Conservation (phyloP, 2,797 vertebrate species). For the Lepilemur septentrionalis region DNA sequence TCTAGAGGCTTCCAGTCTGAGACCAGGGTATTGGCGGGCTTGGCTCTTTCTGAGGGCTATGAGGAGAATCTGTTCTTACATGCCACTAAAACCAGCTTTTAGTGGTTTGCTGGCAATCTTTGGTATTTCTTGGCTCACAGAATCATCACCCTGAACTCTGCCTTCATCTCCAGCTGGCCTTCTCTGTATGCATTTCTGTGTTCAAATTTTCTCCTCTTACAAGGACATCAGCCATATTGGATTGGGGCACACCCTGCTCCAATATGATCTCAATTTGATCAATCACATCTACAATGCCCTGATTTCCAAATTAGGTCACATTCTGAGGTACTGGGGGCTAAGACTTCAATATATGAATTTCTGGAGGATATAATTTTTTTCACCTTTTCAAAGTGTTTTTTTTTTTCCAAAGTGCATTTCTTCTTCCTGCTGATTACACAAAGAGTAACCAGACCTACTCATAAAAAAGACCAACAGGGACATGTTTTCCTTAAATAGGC, state of each 20-base stretch:
- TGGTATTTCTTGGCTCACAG: background rate
- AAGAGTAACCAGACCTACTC: constrained; percentile 74
- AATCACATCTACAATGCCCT: background rate
- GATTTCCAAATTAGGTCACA: background rate
- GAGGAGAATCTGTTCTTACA: background rate
- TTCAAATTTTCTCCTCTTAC: background rate
- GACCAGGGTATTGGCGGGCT: background rate
- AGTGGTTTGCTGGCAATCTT: background rate
- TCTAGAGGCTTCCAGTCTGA: background rate
- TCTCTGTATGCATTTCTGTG: background rate
- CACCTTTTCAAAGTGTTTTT: background rate
- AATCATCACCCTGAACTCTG: background rate
- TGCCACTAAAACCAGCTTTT: background rate
- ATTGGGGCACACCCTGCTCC: background rate
- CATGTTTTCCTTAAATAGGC: constrained; percentile 36
- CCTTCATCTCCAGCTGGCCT: background rate
- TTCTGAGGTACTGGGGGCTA: background rate
- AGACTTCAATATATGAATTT: background rate
- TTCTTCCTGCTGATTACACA: constrained; percentile 58
- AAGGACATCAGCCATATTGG: background rate
- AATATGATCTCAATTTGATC: background rate
- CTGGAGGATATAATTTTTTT: background rate
- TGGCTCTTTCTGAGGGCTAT: background rate
- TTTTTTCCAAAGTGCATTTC: constrained; percentile 11
- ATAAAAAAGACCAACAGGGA: constrained; percentile 68